phyloP scores from a whole-genome alignment of 1,140 invertebrate species.

The Portunus trituberculatus region DNA sequence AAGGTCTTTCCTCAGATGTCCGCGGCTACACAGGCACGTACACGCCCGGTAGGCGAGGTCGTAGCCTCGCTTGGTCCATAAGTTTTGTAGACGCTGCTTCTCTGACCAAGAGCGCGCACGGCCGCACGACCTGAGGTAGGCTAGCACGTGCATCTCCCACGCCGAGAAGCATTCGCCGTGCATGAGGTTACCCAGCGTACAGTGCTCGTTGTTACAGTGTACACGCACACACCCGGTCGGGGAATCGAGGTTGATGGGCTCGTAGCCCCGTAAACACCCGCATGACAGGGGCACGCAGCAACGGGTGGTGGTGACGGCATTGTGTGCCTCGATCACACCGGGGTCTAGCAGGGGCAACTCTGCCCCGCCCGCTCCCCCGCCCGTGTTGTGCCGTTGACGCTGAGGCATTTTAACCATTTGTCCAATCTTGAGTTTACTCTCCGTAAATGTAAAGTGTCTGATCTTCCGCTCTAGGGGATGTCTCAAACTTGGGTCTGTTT shows the following conservation, averaged over 20 bases:
- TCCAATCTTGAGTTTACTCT: conserved; percentile 57
- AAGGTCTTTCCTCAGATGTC: conserved; percentile 95
- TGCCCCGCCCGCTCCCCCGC: conserved; percentile 75
- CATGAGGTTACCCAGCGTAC: conserved; percentile 93
- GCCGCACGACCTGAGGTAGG: conserved; percentile 93
- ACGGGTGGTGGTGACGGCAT: conserved; percentile 82
- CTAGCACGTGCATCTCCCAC: conserved; percentile 93
- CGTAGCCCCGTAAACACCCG: conserved; percentile 86
- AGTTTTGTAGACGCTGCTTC: conserved; percentile 94
- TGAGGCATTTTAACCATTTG: conserved; percentile 78
- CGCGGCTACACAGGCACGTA: conserved; percentile 89
- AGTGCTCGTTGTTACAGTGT: conserved; percentile 97
- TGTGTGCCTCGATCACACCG: conserved; percentile 79
- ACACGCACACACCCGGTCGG: conserved; percentile 89
- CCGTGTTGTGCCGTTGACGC: conserved; percentile 77
- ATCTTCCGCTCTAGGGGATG: conserved; percentile 31
- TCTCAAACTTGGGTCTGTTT: conserved; percentile 56
- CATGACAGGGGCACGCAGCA: conserved; percentile 88
- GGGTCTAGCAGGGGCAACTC: conserved; percentile 79
- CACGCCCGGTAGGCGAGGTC: conserved; percentile 94
- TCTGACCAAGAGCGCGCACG: conserved; percentile 96
- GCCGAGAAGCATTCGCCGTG: conserved; percentile 96
- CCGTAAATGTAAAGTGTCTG: conserved; percentile 53
- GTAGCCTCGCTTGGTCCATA: conserved; percentile 99
- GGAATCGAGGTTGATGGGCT: conserved; percentile 86